Conservation (phyloP, 2,113 vertebrate genomes). For the Cochlearius cochlearius region DNA sequence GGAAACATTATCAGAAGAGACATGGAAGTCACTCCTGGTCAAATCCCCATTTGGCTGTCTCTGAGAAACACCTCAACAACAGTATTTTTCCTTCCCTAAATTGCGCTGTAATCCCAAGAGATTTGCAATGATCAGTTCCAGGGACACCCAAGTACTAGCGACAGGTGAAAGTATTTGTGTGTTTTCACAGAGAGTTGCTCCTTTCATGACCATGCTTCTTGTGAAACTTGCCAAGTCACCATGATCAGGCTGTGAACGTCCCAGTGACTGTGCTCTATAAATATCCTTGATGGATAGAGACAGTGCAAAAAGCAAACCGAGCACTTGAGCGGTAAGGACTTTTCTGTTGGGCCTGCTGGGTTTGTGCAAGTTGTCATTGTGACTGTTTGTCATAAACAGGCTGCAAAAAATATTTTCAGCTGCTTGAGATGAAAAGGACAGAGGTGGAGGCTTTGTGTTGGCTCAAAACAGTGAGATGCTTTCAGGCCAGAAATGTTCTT, state of each 20-base stretch:
- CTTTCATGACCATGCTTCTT: not conserved
- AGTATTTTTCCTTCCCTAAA: not conserved
- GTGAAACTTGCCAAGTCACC: not conserved
- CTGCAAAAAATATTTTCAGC: conserved; percentile 17
- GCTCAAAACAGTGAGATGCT: not conserved
- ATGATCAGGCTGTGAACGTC: not conserved
- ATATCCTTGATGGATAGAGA: conserved; percentile 4
- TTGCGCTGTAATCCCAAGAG: not conserved
- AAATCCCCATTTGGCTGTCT: not conserved
- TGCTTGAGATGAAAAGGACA: conserved; percentile 1
- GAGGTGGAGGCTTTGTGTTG: conserved; percentile 7
- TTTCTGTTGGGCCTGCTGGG: not conserved
- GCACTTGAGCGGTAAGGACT: not conserved
- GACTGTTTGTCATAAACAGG: not conserved
- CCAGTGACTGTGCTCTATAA: not conserved
- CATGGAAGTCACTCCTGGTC: not conserved
- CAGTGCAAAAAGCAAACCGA: not conserved
- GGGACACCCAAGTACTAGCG: not conserved
- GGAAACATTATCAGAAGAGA: not conserved
- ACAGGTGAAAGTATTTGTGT: not conserved
- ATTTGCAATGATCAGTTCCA: not conserved
- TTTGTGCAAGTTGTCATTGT: not conserved
- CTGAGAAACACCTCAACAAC: not conserved
- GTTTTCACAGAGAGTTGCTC: not conserved
- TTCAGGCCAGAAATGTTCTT: not conserved